Percentiles rank a stretch among this genome's conserved stretches.
Evolutionary conservation across 2,113 vertebrate genomes (phyloP).

Genomic region (Nesoenas mayeri): DNA sequence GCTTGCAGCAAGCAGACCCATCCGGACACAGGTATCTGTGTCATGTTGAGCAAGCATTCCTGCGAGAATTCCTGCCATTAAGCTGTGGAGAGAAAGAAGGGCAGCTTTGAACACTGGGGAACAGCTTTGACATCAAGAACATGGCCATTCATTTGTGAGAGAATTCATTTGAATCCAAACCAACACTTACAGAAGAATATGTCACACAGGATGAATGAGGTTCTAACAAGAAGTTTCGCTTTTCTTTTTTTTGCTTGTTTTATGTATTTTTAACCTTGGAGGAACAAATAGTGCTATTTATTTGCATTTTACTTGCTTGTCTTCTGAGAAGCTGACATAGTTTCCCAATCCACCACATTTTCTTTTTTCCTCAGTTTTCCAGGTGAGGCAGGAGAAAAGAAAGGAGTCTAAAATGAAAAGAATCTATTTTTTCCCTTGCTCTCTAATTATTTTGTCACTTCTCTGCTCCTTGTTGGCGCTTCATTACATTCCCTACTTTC

Average conservation of each 20-base stretch:
- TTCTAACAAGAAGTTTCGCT: neutral
- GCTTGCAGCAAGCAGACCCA: slow-evolving; percentile 81
- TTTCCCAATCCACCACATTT: neutral
- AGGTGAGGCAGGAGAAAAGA: neutral
- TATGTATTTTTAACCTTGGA: neutral
- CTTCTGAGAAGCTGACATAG: neutral
- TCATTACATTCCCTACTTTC: accelerated
- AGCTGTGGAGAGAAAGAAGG: slow-evolving; percentile 68
- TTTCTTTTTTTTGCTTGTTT: neutral
- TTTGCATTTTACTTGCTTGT: neutral
- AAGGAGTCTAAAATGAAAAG: neutral
- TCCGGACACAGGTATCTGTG: slow-evolving; percentile 79
- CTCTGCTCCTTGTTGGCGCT: neutral
- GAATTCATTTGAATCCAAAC: neutral
- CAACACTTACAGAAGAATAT: neutral
- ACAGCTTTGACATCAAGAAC: neutral
- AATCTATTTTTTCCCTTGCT: neutral
- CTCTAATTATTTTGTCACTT: neutral
- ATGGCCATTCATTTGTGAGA: accelerated
- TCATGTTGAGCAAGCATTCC: slow-evolving; percentile 78
- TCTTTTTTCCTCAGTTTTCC: neutral
- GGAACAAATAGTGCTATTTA: neutral
- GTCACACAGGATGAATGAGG: neutral
- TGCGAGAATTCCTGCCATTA: slow-evolving; percentile 84
- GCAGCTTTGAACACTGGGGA: neutral